Base-by-base conservation (phyloP, 2,113 vertebrate species). In the Periophthalmodon schlosseri region DNA sequence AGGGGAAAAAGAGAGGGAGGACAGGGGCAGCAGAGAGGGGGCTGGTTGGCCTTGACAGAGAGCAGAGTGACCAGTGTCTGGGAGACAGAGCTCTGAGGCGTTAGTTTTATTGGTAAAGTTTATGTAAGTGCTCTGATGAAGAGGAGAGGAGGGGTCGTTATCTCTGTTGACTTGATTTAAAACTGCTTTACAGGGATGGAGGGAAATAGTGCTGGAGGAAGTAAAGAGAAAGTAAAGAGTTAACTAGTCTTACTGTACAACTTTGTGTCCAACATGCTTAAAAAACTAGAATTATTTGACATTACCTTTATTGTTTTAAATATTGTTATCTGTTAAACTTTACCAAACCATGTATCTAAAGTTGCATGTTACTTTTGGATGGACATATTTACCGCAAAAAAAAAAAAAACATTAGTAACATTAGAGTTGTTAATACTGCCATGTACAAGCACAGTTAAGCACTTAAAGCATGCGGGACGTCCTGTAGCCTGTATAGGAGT, bases 21-120 rank as follows among this genome's bases (percentile, higher is more conserved):
- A 14, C 5, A 14, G 8, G 20, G 6, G 9, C 5, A 13, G 69
- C 60, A 83, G 84, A 76, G n/a, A 75, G 70, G 73, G 72, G 80
- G 63, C 71, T 80, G 52, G 64, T 76, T 71, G 83, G 78, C 88
- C 86, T 90, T 89, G 83, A 80, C 80, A 71, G 72, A 77, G 66
- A 57, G 82, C 71, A 57, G 76, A 70, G 78, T 75, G 76, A 88
- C 76, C 68, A 58, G 76, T 79, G 61, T 83, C 68, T 72, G 66
- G 24, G 28, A 49, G 68, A 47, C 28, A 28, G 28, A 28, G 28
- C 28, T 28, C 2, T 33, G 74, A 47, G 77, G 47, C 79, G 15
- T 57, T 20, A 23, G n/a, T 15, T 61, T 60, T 60, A 78, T 60
- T 68, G 73, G 69, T 66, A 70, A 70, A 73, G 65, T 46, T 67